These are phyloP conservation scores for Drosophila persimilis DNA, from an alignment of 1,140 invertebrate species.

Conservation along the genomic window DNA sequence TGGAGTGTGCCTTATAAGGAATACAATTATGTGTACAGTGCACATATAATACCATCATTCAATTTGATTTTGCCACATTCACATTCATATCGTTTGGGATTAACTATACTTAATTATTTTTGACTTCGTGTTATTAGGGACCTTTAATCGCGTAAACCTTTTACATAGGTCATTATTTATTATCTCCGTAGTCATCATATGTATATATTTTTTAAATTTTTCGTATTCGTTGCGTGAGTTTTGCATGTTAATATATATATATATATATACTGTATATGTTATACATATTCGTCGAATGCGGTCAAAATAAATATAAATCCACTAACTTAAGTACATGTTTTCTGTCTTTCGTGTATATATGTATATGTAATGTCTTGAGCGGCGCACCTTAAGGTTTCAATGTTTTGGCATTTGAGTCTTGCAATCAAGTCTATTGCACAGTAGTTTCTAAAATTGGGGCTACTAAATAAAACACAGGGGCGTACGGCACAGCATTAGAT, in stretches of 20 bases:
- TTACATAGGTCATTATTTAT: conserved; percentile 23
- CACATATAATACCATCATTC: conserved; percentile 42
- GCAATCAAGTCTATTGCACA: conserved; percentile 16
- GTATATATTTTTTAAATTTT: conserved; percentile 28
- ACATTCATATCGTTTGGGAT: conserved; percentile 6
- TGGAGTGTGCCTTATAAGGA: conserved; percentile 64
- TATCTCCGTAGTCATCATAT: conserved; percentile 44
- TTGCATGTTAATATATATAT: conserved; percentile 42
- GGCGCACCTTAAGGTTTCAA: conserved; percentile 23
- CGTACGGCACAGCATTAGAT: too few relatives aligned
- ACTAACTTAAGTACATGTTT: conserved; percentile 24
- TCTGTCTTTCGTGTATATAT: conserved; percentile 24
- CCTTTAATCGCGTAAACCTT: conserved; percentile 22
- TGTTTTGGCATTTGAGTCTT: conserved; percentile 17
- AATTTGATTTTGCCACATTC: conserved; percentile 25
- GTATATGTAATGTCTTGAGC: conserved; percentile 47
- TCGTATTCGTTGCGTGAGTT: conserved; percentile 53
- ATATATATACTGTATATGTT: conserved; percentile 31
- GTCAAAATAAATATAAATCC: conserved; percentile 38
- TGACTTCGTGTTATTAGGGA: conserved; percentile 18
- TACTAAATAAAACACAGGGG: too few relatives aligned
- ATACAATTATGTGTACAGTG: conserved; percentile 58
- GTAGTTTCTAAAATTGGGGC: neutral
- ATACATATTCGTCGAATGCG: conserved; percentile 44
- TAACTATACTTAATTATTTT: conserved; percentile 45